Percentiles rank a stretch among this genome's conserved stretches.
These are phyloP conservation scores for Drosophila malerkotliana DNA, from an alignment of 1,140 invertebrate species.

Conservation along the genomic window DNA sequence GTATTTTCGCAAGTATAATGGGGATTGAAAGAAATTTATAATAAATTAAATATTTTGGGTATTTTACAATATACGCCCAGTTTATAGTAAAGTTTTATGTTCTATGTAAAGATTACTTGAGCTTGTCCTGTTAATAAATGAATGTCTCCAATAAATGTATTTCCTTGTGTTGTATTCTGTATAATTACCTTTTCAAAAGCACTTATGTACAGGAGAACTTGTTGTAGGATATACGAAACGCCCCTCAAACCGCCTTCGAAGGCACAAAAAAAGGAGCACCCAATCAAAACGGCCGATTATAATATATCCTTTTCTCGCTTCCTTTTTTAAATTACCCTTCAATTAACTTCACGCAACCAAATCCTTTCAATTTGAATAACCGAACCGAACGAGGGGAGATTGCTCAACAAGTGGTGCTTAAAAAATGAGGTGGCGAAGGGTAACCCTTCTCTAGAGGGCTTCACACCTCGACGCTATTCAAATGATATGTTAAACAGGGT, in stretches of 20 bases:
- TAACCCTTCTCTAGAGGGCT: conserved; percentile 28
- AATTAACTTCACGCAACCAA: conserved; percentile 74
- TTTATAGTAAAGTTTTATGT: too few species aligned
- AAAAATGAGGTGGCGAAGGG: conserved; percentile 39
- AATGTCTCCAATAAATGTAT: too few species aligned
- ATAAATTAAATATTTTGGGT: background rate
- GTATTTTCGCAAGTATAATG: conserved; percentile 1
- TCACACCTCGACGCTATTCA: conserved; percentile 76
- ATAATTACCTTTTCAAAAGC: background rate
- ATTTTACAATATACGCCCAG: too few species aligned
- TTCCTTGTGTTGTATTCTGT: too few species aligned
- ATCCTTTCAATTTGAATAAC: conserved; percentile 79
- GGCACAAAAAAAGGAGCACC: conserved; percentile 4
- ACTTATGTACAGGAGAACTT: conserved; percentile 7
- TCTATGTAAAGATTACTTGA: too few species aligned
- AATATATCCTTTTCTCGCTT: conserved; percentile 56
- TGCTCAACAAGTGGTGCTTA: conserved; percentile 65
- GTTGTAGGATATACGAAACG: conserved; percentile 40
- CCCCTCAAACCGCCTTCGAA: conserved; percentile 48
- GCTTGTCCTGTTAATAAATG: too few species aligned
- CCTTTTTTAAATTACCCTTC: conserved; percentile 58
- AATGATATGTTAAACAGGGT: conserved; percentile 77
- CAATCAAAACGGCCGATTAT: conserved; percentile 66
- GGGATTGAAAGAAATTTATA: background rate
- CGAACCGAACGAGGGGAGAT: conserved; percentile 20